These are phyloP conservation scores for Clarias macrocephalus DNA, from an alignment of 2,113 vertebrate genomes.

Conservation along the genomic window DNA sequence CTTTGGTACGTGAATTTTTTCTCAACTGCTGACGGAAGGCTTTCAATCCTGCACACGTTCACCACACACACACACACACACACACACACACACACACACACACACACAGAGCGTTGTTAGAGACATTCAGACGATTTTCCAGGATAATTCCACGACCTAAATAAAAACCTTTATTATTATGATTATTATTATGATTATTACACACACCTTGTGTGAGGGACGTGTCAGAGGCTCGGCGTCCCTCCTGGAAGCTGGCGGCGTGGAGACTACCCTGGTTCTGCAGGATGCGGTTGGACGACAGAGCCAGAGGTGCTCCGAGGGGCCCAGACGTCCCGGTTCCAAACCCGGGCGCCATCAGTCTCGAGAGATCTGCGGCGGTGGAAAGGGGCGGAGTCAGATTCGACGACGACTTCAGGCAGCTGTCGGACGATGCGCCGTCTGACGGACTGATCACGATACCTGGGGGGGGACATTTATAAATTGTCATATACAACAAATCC, in stretches of 20 bases:
- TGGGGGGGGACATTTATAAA: constrained; percentile 52
- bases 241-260: constrained; percentile 88
- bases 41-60: constrained; percentile 81
- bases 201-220: constrained; percentile 91
- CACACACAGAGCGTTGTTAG: constrained; percentile 66
- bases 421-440: constrained; percentile 87
- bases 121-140: neutral
- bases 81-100: constrained; percentile 1
- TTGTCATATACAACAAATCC: neutral
- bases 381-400: constrained; percentile 66
- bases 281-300: constrained; percentile 84
- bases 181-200: neutral
- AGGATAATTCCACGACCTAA: neutral
- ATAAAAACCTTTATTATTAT: neutral
- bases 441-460: constrained; percentile 85
- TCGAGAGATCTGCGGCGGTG: constrained; percentile 66
- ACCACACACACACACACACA: constrained; percentile 64
- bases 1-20: constrained; percentile 88
- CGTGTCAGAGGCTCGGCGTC: constrained; percentile 94
- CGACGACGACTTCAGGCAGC: constrained; percentile 83
- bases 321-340: constrained; percentile 68
- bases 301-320: constrained; percentile 74
- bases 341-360: constrained; percentile 69
- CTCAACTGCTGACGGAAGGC: constrained; percentile 94
- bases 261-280: constrained; percentile 81